Percentiles rank a stretch among this genome's conserved stretches.
These are phyloP conservation scores for Oplegnathus fasciatus DNA, from an alignment of 2,113 vertebrate genomes.

Conservation along the genomic window DNA sequence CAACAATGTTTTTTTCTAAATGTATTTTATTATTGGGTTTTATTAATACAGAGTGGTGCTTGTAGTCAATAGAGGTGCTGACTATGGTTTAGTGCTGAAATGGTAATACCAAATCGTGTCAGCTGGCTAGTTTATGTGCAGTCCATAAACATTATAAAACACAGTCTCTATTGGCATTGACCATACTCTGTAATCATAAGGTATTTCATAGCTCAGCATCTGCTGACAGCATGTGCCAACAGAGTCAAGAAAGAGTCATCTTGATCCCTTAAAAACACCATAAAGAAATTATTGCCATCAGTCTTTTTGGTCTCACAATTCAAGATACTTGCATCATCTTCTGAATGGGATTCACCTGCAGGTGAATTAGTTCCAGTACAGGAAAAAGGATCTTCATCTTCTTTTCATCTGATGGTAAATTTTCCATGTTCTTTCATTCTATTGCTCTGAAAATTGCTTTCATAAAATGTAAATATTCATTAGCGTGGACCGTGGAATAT, in stretches of 20 bases:
- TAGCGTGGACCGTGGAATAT: neutral
- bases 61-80: neutral
- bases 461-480: conserved; percentile 31
- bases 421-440: neutral
- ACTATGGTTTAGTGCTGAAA: neutral
- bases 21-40: neutral
- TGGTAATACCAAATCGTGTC: neutral
- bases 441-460: conserved; percentile 9
- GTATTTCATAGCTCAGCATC: neutral
- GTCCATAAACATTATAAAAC: neutral
- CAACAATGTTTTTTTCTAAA: no score
- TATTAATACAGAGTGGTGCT: neutral
- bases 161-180: neutral
- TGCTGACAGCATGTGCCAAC: neutral
- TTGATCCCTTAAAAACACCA: conserved; percentile 12
- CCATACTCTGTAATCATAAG: neutral
- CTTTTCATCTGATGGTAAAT: conserved; percentile 9
- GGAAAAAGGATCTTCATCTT: neutral
- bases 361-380: neutral
- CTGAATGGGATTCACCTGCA: conserved; percentile 9
- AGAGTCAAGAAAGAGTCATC: conserved; percentile 14
- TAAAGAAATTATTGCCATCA: neutral
- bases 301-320: neutral
- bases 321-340: conserved; percentile 9
- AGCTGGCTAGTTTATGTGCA: conserved; percentile 8